These are phyloP conservation scores for Manis pentadactyla DNA, from an alignment of 2,797 vertebrate species.

Conservation along the genomic window DNA sequence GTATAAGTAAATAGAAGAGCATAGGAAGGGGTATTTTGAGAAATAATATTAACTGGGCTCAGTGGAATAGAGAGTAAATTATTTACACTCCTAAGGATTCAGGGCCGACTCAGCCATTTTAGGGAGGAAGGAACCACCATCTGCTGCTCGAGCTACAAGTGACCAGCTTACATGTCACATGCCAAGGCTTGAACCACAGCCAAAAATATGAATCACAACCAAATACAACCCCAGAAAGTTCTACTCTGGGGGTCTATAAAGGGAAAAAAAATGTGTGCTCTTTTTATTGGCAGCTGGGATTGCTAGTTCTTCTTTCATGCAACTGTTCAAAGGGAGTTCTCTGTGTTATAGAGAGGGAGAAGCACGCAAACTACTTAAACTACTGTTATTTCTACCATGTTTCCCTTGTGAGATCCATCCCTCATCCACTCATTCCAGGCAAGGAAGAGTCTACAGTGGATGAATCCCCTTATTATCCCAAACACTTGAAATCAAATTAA, in stretches of 20 bases:
- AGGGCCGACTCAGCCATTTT: constrained; percentile 51
- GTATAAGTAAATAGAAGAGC: constrained; percentile 70
- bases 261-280: neutral
- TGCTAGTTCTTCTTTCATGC: constrained; percentile 24
- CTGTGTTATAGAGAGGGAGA: neutral
- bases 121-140: constrained; percentile 6
- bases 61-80: constrained; percentile 72
- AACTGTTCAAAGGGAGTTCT: constrained; percentile 21
- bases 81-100: constrained; percentile 68
- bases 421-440: neutral
- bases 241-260: neutral
- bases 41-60: constrained; percentile 68
- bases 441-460: neutral
- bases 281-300: constrained; percentile 27
- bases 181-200: constrained; percentile 41
- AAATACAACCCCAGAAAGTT: constrained; percentile 48
- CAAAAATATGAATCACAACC: constrained; percentile 53
- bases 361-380: neutral
- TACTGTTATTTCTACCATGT: neutral
- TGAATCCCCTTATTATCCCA: neutral
- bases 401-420: constrained; percentile 36
- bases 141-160: constrained; percentile 62
- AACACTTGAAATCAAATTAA: constrained; percentile 43
- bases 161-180: constrained; percentile 40
- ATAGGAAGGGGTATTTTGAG: constrained; percentile 75